A percentile compares a stretch with the other conserved stretches of the same genome.
phyloP scores from a whole-genome alignment of 1,140 invertebrate genomes.

The Drepana arcuata region DNA sequence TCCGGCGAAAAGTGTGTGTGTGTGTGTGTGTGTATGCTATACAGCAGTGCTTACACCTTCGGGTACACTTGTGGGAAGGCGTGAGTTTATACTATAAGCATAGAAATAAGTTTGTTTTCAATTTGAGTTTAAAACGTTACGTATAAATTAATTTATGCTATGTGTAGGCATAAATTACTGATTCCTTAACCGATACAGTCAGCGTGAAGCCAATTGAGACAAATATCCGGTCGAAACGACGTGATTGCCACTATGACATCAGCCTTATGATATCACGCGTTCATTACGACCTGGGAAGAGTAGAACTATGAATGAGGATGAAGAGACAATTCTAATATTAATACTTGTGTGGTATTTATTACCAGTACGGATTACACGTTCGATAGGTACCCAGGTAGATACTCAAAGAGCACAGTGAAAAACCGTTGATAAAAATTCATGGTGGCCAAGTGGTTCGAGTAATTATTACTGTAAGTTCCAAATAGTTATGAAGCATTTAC shows the following conservation, averaged over 20 bases:
- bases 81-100: no score
- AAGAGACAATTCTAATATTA: background rate
- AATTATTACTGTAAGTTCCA: no score
- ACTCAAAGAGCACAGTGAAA: no score
- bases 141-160: background rate
- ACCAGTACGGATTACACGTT: background rate
- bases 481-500: no score
- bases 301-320: background rate
- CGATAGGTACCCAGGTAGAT: no score
- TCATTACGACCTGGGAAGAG: background rate
- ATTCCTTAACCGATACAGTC: constrained; percentile 14
- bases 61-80: background rate
- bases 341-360: background rate
- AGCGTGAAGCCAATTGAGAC: constrained; percentile 21
- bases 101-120: no score
- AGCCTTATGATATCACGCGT: constrained; percentile 18
- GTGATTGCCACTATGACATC: constrained; percentile 19
- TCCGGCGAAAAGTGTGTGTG: no score
- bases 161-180: constrained; percentile 15
- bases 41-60: background rate
- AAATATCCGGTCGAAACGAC: constrained; percentile 23
- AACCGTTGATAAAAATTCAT: no score
- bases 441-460: no score
- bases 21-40: no score
- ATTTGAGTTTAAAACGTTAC: background rate